These are phyloP conservation scores for Mixornis gularis DNA, from an alignment of 2,113 vertebrate genomes.

Conservation along the genomic window DNA sequence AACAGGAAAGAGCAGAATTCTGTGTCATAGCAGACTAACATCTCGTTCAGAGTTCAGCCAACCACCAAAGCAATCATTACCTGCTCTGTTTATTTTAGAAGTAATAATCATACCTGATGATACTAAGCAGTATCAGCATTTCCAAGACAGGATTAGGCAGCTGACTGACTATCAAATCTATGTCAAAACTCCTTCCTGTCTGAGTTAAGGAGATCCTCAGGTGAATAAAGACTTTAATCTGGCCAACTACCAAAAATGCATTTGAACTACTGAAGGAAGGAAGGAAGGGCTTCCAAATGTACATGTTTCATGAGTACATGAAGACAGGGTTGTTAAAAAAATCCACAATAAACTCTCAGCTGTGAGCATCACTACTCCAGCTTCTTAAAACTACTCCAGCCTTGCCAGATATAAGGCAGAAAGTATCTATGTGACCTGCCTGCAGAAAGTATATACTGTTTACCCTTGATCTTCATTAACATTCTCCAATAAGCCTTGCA, in stretches of 20 bases:
- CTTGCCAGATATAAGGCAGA: neutral
- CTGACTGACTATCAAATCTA: neutral
- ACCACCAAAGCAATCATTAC: neutral
- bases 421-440: neutral
- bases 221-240: neutral
- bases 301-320: neutral
- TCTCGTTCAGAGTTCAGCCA: neutral
- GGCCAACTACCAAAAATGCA: neutral
- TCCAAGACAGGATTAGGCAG: constrained; percentile 2
- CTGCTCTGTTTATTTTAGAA: neutral
- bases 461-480: neutral
- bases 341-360: neutral
- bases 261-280: neutral
- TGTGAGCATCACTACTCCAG: neutral
- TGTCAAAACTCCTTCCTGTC: neutral
- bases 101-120: neutral
- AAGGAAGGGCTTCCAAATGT: neutral
- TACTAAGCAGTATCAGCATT: neutral
- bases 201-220: neutral
- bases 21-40: neutral
- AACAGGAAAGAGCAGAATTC: neutral
- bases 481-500: neutral
- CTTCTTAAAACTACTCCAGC: neutral
- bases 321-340: neutral
- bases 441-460: neutral